Base-by-base conservation (phyloP, 2,113 vertebrate species). In the Ophthalmolycus amberensis region DNA sequence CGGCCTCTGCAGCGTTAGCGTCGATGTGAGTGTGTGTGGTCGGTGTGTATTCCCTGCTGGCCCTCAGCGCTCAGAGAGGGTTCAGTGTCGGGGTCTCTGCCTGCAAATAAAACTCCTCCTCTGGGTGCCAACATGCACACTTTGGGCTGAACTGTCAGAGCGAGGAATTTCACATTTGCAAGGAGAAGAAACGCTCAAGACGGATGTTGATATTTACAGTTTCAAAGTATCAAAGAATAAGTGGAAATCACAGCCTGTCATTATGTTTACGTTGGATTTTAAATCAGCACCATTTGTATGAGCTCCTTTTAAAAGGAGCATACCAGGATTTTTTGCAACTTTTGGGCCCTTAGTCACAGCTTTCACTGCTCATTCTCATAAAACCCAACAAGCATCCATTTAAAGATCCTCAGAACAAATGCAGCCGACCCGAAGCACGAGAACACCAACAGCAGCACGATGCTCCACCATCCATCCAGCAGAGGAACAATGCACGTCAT, bases 51-150 rank as follows among this genome's bases (percentile, higher is more conserved):
- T 87, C 82, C 88, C 88, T 4, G 64, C 66, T 54, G 90, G 83
- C 65, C 72, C 75, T 75, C 69, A 44, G 72, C 5, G 89, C 91
- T 91, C 74, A 66, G 78, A 88, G 90, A 89, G 58, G 89, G 83
- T 83, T 91, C 83, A 88, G 80, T 34, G 72, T 73, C 52, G 72
- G 71, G 90, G 92, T 93, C 90, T 91, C 58, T 73, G 84, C 77
- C 79, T 67, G 83, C 65, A 54, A 85, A 90, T 77, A 71, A 85
- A 86, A 69, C 83, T 80, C 37, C 71, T 87, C 85, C 83, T 64
- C 78, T 71, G 79, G 89, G 83, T 29, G 79, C 74, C 73, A 65
- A 59, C 74, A 11, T 10, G 48, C 74, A 74, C 14, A 74, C 77
- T 87, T 15, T 52, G 79, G 81, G 82, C 58, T 27, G 20, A 77